Evolutionary conservation across 37 sponge, comb jelly and placozoan genomes (phyloP).

Genomic region (Theonella swinhoei): DNA sequence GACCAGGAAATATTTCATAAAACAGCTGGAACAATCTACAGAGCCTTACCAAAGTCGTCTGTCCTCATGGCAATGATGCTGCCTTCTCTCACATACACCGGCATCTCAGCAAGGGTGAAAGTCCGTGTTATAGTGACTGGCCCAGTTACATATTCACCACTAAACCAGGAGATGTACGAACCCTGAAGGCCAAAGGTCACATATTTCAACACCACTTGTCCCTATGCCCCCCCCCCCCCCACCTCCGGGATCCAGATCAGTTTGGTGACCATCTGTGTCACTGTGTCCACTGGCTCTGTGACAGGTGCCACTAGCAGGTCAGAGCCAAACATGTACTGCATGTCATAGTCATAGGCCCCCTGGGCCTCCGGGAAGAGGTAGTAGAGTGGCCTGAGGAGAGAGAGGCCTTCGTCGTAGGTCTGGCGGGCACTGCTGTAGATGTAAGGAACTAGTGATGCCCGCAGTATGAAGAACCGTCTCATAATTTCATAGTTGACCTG

Average conservation of each 20-base stretch:
- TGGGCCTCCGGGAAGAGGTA: conserved; percentile 60
- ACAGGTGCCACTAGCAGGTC: conserved; percentile 55
- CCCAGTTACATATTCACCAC: conserved; percentile 43
- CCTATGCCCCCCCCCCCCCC: no score
- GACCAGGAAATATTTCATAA: not conserved
- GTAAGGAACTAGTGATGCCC: conserved; percentile 71
- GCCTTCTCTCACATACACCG: conserved; percentile 61
- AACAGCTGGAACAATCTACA: not conserved
- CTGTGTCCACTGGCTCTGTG: conserved; percentile 36
- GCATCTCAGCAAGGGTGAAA: conserved; percentile 65
- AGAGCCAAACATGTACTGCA: conserved; percentile 65
- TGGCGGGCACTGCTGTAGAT: conserved; percentile 63
- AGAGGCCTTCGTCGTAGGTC: conserved; percentile 69
- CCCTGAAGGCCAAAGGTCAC: conserved; percentile 29
- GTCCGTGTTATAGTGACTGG: conserved; percentile 1
- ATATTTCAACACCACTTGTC: not conserved
- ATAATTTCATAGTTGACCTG: conserved; percentile 66
- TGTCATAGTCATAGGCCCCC: conserved; percentile 50
- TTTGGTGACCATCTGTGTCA: conserved; percentile 22
- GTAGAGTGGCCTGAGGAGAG: conserved; percentile 67
- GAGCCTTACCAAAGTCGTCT: conserved; percentile 32
- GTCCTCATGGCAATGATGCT: conserved; percentile 62
- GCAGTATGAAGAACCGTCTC: conserved; percentile 39
- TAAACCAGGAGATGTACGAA: conserved; percentile 45
- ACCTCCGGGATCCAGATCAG: conserved; percentile 67